Base-by-base conservation (phyloP, 2,797 vertebrate species). In the Delichon dasypus region DNA sequence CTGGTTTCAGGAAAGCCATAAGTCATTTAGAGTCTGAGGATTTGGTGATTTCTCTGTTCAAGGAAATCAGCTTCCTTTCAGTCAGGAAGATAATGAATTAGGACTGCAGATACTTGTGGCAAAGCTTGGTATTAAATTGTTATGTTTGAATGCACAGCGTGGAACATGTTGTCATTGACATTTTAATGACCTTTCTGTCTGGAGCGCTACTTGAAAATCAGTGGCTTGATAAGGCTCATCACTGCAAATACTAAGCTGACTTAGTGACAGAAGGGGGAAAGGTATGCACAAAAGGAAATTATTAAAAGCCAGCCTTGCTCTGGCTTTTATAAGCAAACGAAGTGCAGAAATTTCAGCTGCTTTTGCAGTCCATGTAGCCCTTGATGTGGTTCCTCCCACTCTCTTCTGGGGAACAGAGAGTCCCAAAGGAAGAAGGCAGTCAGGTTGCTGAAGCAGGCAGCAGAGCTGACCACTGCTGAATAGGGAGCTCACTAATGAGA, bases 141-240 rank as follows among this genome's bases (percentile, higher is more conserved):
- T 86, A 42, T 11, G 26, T 90, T 89, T n/a, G 21, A 58, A 7
- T 34, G 45, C 67, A 70, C 0, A 0, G 53, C 54, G 77, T 16
- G 36, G 47, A 19, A 77, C 40, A n/a, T 70, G 71, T 3, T 76
- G 64, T 67, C 77, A 87, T 3, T 95, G 84, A 95, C 89, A 92
- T 90, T 91, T 93, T 87, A 89, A 89, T 7, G 32, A 91, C 67
- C 54, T 92, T 88, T 79, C 67, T 85, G 44, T 92, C 44, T 61
- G 72, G 9, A 89, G 47, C 23, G 89, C 54, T 81, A 48, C 64
- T 92, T 91, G 73, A 95, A 93, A 89, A 81, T 84, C 93, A 78
- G 62, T 42, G 27, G 20, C 40, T 81, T 91, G 82, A 89, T 75
- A 32, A 75, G 29, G 70, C 29, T 84, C 29, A 78, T 77, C 65